Evolutionary conservation across 1,140 invertebrate genomes (phyloP), one percentile per base, ranked within the genome.

Genomic region (Aethina tumida): DNA sequence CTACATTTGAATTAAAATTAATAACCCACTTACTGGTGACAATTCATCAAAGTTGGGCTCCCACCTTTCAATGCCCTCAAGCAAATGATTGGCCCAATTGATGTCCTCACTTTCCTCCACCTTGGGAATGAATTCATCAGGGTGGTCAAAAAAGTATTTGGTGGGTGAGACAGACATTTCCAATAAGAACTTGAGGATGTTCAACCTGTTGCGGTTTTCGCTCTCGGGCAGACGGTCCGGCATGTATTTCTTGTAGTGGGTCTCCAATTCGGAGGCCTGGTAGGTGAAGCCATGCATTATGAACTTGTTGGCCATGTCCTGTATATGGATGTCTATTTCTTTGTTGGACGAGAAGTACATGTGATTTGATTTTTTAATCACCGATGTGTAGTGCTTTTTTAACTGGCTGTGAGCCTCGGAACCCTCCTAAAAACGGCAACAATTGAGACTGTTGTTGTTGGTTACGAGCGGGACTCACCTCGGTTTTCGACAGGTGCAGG

Each of bases 61-160:
- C 44, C 49, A 57, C 24, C 20, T 25, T 25, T 53, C 53, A 33
- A 59, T 53, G 5, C 54, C 57, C 32, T 60, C 59, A 21, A 42
- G 49, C 9, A 62, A 41, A 41, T 59, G 58, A 21, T 40, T 39
- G 0, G 27, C 45, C 59, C 59, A 62, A 45, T 62, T 47, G 19
- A 59, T 51, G 31, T 47, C 49, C 22, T 52, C 51, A 21, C 47
- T 40, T 18, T 48, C 28, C 9, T 48, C 35, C 2, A 13, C 5
- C 3, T 43, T 15, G 1, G 16, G 5, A 21, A 42, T 29, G 37
- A 45, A 39, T 34, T 45, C 31, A 10, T 55, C 35, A 13, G 51
- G 51, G 42, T 52, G 35, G 25, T 57, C 38, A n/a, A 50, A 33
- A 34, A 59, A 54, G 20, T 56, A 41, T 4, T 34, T 53, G n/a